These are phyloP conservation scores for Drosophila infuscata DNA, from an alignment of 2,888 invertebrate species.

Conservation along the genomic window DNA sequence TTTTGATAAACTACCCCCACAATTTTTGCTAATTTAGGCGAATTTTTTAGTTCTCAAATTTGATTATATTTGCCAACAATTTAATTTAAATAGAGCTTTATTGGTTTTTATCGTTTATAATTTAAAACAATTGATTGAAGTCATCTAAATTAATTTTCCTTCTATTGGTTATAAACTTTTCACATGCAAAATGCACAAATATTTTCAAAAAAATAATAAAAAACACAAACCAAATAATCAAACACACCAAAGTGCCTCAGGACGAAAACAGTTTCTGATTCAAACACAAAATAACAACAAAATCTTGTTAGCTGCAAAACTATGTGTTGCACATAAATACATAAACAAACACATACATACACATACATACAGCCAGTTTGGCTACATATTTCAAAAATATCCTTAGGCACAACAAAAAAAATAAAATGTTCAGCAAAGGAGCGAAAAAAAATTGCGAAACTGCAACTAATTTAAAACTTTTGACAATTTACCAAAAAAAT, in stretches of 20 bases:
- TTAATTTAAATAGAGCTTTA: slow-evolving; percentile 12
- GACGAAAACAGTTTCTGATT: slow-evolving; percentile 58
- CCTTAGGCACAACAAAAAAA: slow-evolving; percentile 57
- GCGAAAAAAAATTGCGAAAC: slow-evolving; percentile 18
- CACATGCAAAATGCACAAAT: background rate
- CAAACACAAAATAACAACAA: slow-evolving; percentile 46
- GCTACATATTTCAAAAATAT: slow-evolving; percentile 53
- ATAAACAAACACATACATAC: slow-evolving; percentile 1
- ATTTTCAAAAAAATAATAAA: background rate
- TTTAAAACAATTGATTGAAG: slow-evolving; percentile 33
- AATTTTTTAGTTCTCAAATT: background rate
- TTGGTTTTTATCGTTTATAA: slow-evolving; percentile 21
- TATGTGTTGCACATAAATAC: slow-evolving; percentile 30
- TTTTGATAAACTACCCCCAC: background rate
- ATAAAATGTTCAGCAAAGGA: slow-evolving; percentile 16
- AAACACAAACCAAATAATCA: slow-evolving; percentile 31
- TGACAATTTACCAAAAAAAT: slow-evolving; percentile 37
- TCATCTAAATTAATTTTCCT: slow-evolving; percentile 54
- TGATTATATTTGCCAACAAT: background rate
- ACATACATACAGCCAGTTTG: slow-evolving; percentile 2
- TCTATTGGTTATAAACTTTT: slow-evolving; percentile 19
- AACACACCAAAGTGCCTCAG: slow-evolving; percentile 68
- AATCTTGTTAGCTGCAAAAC: slow-evolving; percentile 50
- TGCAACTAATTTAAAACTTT: slow-evolving; percentile 30
- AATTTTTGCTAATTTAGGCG: background rate